phyloP scores from a whole-genome alignment of 2,113 vertebrate genomes.

The Pterocles burchelli region DNA sequence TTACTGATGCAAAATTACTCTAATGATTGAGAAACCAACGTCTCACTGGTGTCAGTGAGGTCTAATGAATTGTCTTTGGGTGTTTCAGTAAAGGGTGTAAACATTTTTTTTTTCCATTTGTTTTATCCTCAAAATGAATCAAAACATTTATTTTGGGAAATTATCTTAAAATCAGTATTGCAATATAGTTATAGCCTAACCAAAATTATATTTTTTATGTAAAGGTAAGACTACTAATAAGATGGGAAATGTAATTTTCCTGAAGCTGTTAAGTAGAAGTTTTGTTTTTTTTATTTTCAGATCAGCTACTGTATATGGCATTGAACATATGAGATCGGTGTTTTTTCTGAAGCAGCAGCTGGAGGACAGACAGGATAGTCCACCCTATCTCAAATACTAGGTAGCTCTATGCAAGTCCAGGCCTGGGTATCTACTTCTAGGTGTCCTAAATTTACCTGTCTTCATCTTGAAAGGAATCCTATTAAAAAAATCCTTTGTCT shows the following conservation, averaged over 20 bases:
- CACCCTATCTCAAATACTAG: neutral
- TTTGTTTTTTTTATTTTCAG: neutral
- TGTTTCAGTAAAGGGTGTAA: neutral
- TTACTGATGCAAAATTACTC: neutral
- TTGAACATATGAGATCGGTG: neutral
- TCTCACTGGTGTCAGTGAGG: neutral
- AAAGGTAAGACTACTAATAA: neutral
- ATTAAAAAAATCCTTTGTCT: accelerated
- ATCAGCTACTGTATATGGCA: neutral
- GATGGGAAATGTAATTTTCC: neutral
- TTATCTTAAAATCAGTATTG: neutral
- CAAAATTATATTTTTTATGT: neutral
- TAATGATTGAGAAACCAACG: neutral
- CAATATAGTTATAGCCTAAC: neutral
- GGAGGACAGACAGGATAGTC: neutral
- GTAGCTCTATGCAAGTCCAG: neutral
- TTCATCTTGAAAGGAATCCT: neutral
- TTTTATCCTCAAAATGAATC: neutral
- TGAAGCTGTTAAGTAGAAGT: neutral
- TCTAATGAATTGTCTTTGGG: neutral
- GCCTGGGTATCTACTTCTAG: neutral
- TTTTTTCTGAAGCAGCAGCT: neutral
- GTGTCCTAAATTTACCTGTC: neutral
- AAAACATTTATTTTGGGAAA: neutral
- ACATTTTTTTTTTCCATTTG: neutral